Evolutionary conservation across 2,888 invertebrate species (phyloP), one percentile per base, ranked within the genome.

Genomic region (Phaedon cochleariae): DNA sequence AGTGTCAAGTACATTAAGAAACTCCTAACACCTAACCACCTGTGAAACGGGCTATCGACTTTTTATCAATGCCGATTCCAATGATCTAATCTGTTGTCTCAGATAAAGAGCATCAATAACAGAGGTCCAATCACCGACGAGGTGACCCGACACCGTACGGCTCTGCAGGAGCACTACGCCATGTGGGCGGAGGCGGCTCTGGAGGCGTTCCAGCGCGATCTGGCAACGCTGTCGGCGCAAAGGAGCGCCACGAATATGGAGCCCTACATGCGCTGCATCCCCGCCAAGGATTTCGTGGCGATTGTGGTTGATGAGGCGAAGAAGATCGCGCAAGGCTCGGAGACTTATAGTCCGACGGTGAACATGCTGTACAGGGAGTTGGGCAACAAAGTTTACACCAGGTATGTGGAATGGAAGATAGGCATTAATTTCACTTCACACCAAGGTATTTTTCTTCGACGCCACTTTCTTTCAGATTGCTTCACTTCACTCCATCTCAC

Each of bases 341-440:
- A 94, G 79, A 90, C 90, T 0, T 94, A 90, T 81, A 94, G 93
- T 80, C 91, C 91, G 0, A 88, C 90, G 0, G 86, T 92, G 1
- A 85, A 85, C 55, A 80, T 87, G 63, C 81, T 95, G 55, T 89
- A 91, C 72, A 84, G 86, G 64, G 87, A 89, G 22, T 81, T 95
- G 4, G 95, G 95, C 2, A 81, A 83, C 5, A 88, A 89, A 81
- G 91, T 93, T 0, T 90, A 90, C 78, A 84, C 87, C 10, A 86
- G 87, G 84, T 91, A 88, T 74, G 87, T 90, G 84, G n/a, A n/a
- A n/a, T n/a, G n/a, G n/a, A n/a, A n/a, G n/a, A n/a, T n/a, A n/a
- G n/a, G n/a, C n/a, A n/a, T n/a, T n/a, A n/a, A n/a, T n/a, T n/a
- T n/a, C n/a, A n/a, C n/a, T n/a, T n/a, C n/a, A n/a, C n/a, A n/a